Conservation (phyloP, 2,797 vertebrate species). For the Nyctalus aviator region DNA sequence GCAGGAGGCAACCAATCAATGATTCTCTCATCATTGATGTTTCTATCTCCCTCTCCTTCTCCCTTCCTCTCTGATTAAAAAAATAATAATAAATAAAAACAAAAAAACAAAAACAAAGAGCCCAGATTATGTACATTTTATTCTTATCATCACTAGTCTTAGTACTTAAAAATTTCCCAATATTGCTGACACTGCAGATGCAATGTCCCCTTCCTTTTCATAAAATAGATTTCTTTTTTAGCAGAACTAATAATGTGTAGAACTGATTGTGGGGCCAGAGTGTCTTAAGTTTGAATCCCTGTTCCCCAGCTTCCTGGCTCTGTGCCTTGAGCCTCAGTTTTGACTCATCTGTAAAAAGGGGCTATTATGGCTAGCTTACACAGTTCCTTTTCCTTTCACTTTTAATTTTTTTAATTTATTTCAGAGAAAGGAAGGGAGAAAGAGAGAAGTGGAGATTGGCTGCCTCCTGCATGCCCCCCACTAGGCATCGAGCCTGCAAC, state of each 20-base stretch:
- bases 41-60: no score
- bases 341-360: not conserved
- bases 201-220: not conserved
- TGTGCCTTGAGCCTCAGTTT: not conserved
- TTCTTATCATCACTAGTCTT: not conserved
- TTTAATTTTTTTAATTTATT: no score
- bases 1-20: no score
- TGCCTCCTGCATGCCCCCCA: no score
- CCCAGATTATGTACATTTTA: not conserved
- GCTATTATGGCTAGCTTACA: not conserved
- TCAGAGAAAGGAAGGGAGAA: no score
- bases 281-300: not conserved
- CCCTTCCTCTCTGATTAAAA: no score
- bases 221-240: not conserved
- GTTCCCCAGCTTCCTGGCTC: not conserved
- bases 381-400: no score
- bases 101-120: not conserved
- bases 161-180: not conserved
- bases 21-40: no score
- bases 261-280: not conserved
- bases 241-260: not conserved
- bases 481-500: no score
- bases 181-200: not conserved
- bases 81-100: no score
- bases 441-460: no score